Evolutionary conservation across 2,888 invertebrate species (phyloP).

Genomic region (Plebejus melissa): DNA sequence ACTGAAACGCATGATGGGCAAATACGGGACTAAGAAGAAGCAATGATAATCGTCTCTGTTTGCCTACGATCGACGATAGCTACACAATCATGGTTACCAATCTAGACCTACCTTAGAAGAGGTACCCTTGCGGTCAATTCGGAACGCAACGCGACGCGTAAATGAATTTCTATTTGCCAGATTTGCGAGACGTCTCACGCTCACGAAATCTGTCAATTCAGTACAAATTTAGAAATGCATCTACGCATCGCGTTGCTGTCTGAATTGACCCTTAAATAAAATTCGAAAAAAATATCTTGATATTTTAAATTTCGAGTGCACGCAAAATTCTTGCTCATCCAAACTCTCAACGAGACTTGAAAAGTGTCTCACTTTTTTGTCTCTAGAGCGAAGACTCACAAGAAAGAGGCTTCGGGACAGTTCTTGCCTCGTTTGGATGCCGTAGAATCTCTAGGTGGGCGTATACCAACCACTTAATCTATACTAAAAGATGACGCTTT

Average conservation of each 20-base stretch:
- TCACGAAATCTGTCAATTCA: no score
- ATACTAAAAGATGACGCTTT: slow-evolving; percentile 50
- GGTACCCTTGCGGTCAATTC: slow-evolving; percentile 12
- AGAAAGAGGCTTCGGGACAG: background rate
- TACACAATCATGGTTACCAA: no score
- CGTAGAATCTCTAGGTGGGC: slow-evolving; percentile 30
- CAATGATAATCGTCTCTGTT: no score
- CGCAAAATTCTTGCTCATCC: background rate
- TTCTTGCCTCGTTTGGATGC: background rate
- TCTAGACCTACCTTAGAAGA: no score
- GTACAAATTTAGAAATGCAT: no score
- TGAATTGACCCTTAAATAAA: background rate
- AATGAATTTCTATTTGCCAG: no score
- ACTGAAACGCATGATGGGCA: no score
- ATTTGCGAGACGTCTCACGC: no score
- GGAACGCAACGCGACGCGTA: no score
- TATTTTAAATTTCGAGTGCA: slow-evolving; percentile 15
- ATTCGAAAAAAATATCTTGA: slow-evolving; percentile 15
- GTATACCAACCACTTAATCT: slow-evolving; percentile 35
- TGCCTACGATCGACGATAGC: no score
- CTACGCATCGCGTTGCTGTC: no score
- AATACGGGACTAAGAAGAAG: no score
- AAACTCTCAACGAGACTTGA: background rate
- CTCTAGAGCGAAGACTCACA: background rate
- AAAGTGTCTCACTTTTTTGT: background rate